Evolutionary conservation across 37 sponge, comb jelly and placozoan species (phyloP), one percentile per base, ranked within the genome.

Genomic region (Mnemiopsis leidyi): DNA sequence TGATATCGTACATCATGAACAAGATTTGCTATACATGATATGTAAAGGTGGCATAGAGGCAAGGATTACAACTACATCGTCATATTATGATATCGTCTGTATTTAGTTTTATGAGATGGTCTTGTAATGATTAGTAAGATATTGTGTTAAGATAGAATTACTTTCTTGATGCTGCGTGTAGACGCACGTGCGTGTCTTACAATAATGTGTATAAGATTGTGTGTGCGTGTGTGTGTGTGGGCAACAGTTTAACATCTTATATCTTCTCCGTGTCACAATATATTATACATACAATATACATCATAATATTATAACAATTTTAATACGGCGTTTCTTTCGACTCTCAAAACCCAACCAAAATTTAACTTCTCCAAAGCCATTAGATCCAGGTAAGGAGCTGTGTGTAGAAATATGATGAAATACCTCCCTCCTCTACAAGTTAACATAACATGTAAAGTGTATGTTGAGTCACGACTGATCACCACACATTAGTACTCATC

Each of bases 221-320:
- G 61, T 48, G 61, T 48, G 61, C 61, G 61, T 48, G 61, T 48
- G 61, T 48, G 61, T 48, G 61, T 48, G 61, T 48, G 61, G 61
- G 61, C 61, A 48, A 48, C 61, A 48, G 61, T 48, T 48, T 48
- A 48, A 48, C 61, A 48, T 48, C 61, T 48, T 48, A 13, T 48
- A 48, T 18, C 61, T 48, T 48, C 61, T 48, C 61, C 61, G 9
- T 48, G 61, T 48, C 61, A 48, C 61, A 48, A 48, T 48, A n/a
- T n/a, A 48, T 48, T 48, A 48, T 48, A 48, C 61, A 48, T 48
- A 48, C 61, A 48, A 48, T 48, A 48, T 48, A 48, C 61, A 77
- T 77, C 32, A 77, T 77, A 77, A 77, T 77, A 77, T 77, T 29
- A 71, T 71, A 77, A 77, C 79, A 77, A 77, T 77, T 77, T 77